phyloP scores from a whole-genome alignment of 2,888 invertebrate genomes.

The Chymomyza fuscimana region DNA sequence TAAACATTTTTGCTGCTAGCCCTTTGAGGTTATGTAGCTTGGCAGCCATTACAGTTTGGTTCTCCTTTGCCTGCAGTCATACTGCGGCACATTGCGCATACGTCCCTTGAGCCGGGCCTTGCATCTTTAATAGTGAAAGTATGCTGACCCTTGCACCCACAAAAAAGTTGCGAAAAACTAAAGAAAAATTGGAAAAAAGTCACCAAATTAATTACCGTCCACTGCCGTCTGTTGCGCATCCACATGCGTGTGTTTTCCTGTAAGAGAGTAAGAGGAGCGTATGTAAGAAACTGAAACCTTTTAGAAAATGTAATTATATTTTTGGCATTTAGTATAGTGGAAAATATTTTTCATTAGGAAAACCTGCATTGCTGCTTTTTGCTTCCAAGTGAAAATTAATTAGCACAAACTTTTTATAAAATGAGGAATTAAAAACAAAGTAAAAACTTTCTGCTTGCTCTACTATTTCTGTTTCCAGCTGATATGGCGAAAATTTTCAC shows the following conservation, averaged over 20 bases:
- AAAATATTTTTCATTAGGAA: conserved; percentile 53
- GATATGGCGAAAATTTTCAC: conserved; percentile 52
- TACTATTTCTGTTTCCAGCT: conserved; percentile 56
- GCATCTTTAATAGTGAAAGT: conserved; percentile 30
- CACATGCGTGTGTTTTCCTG: conserved; percentile 78
- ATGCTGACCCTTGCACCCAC: conserved; percentile 20
- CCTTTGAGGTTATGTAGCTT: conserved; percentile 34
- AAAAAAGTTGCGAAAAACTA: conserved; percentile 3
- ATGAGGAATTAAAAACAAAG: conserved; percentile 4
- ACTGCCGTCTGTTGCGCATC: conserved; percentile 76
- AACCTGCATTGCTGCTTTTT: conserved; percentile 41
- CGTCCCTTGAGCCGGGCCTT: conserved; percentile 23
- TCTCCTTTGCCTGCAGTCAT: conserved; percentile 17
- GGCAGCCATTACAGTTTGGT: conserved; percentile 31
- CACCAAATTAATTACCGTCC: conserved; percentile 76
- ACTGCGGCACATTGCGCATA: conserved; percentile 56
- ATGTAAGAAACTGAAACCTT: conserved; percentile 12
- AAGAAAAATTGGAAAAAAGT: conserved; percentile 27
- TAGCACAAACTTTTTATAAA: conserved; percentile 55
- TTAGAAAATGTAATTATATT: conserved; percentile 58
- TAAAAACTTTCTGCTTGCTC: conserved; percentile 2
- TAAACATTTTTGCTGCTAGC: neutral
- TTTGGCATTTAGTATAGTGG: conserved; percentile 17
- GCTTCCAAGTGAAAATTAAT: conserved; percentile 71
- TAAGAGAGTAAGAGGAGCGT: conserved; percentile 39